Percentiles rank a stretch among this genome's conserved stretches.
Evolutionary conservation across 1,140 invertebrate genomes (phyloP).

Genomic region (Drosophila kepulauana): DNA sequence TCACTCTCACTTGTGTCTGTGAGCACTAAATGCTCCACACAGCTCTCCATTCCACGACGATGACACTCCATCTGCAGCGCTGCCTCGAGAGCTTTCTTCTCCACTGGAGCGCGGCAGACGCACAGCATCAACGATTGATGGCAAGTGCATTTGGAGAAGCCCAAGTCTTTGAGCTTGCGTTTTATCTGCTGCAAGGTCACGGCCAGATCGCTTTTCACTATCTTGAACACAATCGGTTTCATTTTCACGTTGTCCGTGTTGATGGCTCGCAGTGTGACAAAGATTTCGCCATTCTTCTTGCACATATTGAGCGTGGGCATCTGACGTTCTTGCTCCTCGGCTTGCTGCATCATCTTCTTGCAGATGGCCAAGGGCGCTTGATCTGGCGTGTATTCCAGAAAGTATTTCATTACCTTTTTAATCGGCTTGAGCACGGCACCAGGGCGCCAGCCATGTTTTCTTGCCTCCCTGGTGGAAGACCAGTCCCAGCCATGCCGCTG

Average conservation of each 20-base stretch:
- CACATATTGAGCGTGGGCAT: constrained; percentile 62
- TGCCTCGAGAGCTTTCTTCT: constrained; percentile 56
- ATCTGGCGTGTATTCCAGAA: constrained; percentile 42
- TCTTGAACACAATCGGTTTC: constrained; percentile 74
- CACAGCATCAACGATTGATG: constrained; percentile 68
- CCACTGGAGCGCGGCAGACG: constrained; percentile 53
- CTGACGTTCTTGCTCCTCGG: background rate
- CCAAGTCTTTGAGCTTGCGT: constrained; percentile 56
- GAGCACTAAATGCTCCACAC: constrained; percentile 57
- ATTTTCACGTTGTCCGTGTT: constrained; percentile 33
- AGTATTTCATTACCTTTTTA: constrained; percentile 61
- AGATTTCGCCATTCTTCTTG: constrained; percentile 68
- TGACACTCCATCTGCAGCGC: constrained; percentile 57
- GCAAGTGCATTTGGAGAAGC: constrained; percentile 73
- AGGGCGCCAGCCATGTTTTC: constrained; percentile 68
- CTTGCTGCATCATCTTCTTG: background rate
- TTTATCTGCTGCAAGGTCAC: constrained; percentile 56
- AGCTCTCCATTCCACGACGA: constrained; percentile 35
- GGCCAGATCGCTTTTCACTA: constrained; percentile 68
- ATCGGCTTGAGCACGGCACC: constrained; percentile 64
- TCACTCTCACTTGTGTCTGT: constrained; percentile 79
- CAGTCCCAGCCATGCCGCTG: constrained; percentile 76
- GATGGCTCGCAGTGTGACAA: constrained; percentile 65
- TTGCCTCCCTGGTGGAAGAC: constrained; percentile 41
- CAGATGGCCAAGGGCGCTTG: constrained; percentile 30